Evolutionary conservation across 2,113 vertebrate species (phyloP), one percentile per base, ranked within the genome.

Genomic region (Triplophysa tibetana): DNA sequence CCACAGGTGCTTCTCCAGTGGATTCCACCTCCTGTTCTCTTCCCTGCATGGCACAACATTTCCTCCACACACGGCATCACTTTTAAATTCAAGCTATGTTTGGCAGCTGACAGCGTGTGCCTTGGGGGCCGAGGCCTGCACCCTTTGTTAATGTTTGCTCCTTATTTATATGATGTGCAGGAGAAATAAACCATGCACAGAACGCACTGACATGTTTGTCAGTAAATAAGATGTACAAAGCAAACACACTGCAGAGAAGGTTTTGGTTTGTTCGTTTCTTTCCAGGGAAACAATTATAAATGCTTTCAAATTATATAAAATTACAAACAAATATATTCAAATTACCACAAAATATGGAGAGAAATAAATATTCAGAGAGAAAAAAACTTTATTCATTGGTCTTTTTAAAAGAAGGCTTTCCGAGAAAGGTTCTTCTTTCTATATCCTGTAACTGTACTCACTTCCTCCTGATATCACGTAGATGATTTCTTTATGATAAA

Each of bases 391-490:
- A 10, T 21, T 58, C 21, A n/a, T 58, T n/a, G n/a, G 52, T 21
- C 4, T 52, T 52, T 23, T 52, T 38, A 70, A n/a, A 43, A 10
- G 50, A 1, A 26, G n/a, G 8, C 12, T 78, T 78, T 41, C 52
- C 24, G n/a, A 58, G 64, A 78, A 67, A 67, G 41, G n/a, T 1
- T 33, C 8, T 58, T 9, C 54, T 21, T 58, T 67, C 12, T 10
- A 8, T 29, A 17, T 13, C 45, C 17, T 33, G 5, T 56, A 74
- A 61, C 78, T 67, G 21, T 29, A n/a, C 48, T 54, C 29, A 65
- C 70, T 76, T 54, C 16, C 11, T 33, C n/a, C 45, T 48, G 72
- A 77, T 64, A 54, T 62, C 13, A 64, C 19, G 26, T 33, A 79
- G 61, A 65, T 65, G 2, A 29, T 66, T 72, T 72, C 48, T 38